A percentile compares a stretch with the other conserved stretches of the same genome.
Conservation (phyloP, 2,888 invertebrate species). For the Oscheius sp. region DNA sequence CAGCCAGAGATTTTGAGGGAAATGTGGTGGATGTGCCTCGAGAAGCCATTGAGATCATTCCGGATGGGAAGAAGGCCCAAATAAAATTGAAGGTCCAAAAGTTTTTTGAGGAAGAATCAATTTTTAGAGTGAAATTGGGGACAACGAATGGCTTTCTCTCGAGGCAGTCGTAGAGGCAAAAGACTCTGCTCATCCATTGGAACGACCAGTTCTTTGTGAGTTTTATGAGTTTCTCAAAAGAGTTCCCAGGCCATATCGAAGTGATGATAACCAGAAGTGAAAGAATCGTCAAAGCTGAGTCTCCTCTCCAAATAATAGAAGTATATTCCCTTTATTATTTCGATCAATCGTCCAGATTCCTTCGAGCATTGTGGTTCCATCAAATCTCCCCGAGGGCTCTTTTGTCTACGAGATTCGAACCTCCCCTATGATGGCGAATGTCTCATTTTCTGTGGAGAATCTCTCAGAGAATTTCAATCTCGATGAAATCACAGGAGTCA, state of each 20-base stretch:
- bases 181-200: slow-evolving; percentile 23
- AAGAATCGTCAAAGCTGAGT: background rate
- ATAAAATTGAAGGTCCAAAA: slow-evolving; percentile 15
- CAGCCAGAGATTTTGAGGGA: slow-evolving; percentile 15
- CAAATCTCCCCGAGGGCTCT: slow-evolving; percentile 22
- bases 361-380: background rate
- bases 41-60: slow-evolving; percentile 2
- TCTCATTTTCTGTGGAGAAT: background rate
- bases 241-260: background rate
- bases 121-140: slow-evolving; percentile 8
- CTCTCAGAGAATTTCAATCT: slow-evolving; percentile 6
- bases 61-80: background rate
- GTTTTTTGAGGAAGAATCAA: background rate
- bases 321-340: background rate
- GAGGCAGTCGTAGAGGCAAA: background rate
- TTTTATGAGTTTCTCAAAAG: background rate
- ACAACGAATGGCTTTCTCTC: background rate
- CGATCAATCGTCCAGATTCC: background rate
- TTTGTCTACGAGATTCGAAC: slow-evolving; percentile 24
- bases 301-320: background rate
- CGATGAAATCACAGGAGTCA: slow-evolving; percentile 5
- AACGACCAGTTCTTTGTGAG: slow-evolving; percentile 1
- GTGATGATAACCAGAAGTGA: background rate
- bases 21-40: background rate
- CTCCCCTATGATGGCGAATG: background rate